Percentiles rank a stretch among this genome's conserved stretches.
Conservation (phyloP, 2,888 invertebrate species). For the Andrena fulva region DNA sequence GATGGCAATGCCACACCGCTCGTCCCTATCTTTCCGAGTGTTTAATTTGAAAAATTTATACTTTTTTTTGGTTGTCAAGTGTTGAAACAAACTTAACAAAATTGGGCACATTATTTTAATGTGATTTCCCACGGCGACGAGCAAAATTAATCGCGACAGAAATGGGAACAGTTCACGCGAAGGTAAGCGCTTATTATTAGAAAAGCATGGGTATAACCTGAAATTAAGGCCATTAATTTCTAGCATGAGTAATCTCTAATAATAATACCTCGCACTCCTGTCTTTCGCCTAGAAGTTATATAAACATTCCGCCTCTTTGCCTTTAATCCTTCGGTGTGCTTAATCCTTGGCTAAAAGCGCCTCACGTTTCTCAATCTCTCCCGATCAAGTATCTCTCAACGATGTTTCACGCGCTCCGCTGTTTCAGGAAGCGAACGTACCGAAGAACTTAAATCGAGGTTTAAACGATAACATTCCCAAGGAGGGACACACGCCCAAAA, state of each 20-base stretch:
- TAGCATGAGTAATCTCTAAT: slow-evolving; percentile 69
- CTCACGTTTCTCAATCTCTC: neutral
- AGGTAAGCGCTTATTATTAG: slow-evolving; percentile 76
- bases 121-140: neutral
- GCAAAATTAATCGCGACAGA: slow-evolving; percentile 46
- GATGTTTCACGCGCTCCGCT: neutral
- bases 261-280: slow-evolving; percentile 48
- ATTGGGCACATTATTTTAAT: slow-evolving; percentile 53
- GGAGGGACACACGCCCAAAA: slow-evolving; percentile 36
- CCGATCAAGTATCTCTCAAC: neutral
- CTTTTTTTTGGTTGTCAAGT: slow-evolving; percentile 19
- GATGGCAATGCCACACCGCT: slow-evolving; percentile 30
- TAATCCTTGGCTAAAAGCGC: neutral
- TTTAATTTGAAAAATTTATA: slow-evolving; percentile 50
- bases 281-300: slow-evolving; percentile 3
- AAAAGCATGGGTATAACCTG: slow-evolving; percentile 64
- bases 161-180: slow-evolving; percentile 85
- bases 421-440: slow-evolving; percentile 71
- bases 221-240: slow-evolving; percentile 46
- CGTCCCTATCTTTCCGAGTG: slow-evolving; percentile 34
- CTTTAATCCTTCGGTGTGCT: neutral
- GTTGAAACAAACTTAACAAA: slow-evolving; percentile 23
- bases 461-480: slow-evolving; percentile 28
- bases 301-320: slow-evolving; percentile 7
- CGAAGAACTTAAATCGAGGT: slow-evolving; percentile 56